Conservation (phyloP, 2,113 vertebrate genomes). For the Tamias sibiricus region DNA sequence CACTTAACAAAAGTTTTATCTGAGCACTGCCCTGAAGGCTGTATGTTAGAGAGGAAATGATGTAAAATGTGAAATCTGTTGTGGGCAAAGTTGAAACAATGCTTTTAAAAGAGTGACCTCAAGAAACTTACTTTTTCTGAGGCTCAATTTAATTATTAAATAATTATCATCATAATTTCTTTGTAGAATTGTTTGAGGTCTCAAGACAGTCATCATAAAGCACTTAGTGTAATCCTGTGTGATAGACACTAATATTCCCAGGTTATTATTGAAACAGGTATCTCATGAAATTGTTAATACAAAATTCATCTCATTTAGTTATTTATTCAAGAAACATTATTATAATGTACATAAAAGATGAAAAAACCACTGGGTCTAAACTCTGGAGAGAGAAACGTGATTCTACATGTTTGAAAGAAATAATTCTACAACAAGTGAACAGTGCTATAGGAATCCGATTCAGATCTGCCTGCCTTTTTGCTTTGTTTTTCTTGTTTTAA, state of each 20-base stretch:
- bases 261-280: not conserved
- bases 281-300: not conserved
- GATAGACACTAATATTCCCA: not conserved
- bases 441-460: not conserved
- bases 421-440: not conserved
- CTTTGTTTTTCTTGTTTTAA: not conserved
- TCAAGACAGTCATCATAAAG: not conserved
- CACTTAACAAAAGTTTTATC: not conserved
- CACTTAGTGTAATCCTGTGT: not conserved
- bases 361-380: not conserved
- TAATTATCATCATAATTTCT: not conserved
- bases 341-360: not conserved
- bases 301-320: not conserved
- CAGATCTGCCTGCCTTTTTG: not conserved
- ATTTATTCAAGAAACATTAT: slow-evolving; percentile 3
- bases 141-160: not conserved
- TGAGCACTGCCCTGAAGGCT: not conserved
- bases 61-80: not conserved
- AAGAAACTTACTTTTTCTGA: not conserved
- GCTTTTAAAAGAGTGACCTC: not conserved
- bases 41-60: not conserved
- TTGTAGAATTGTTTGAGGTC: not conserved
- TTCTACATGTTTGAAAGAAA: not conserved
- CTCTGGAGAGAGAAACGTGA: not conserved
- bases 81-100: not conserved